Conservation (phyloP, 2,888 invertebrate genomes). For the Tetropium fuscum region DNA sequence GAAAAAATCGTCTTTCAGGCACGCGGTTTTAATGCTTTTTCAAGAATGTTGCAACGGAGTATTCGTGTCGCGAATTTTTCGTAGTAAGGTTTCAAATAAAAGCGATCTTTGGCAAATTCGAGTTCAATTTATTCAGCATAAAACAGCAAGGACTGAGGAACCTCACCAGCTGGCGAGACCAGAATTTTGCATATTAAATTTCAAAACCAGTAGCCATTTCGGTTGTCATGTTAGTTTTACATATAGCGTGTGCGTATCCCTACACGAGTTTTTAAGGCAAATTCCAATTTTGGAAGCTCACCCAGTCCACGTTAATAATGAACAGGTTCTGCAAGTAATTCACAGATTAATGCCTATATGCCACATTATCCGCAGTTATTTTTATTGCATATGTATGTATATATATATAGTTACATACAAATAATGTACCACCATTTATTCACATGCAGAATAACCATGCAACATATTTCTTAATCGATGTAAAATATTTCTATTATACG, state of each 20-base stretch:
- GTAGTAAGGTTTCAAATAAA: background rate
- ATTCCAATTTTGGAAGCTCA: conserved; percentile 14
- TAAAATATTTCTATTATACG: too few species aligned
- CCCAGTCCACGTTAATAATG: background rate
- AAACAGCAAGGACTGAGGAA: conserved; percentile 1
- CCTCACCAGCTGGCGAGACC: conserved; percentile 9
- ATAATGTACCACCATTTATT: too few species aligned
- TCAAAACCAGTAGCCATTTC: conserved; percentile 45
- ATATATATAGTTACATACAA: background rate
- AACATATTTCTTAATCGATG: too few species aligned
- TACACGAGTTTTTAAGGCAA: conserved; percentile 5
- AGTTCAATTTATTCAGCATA: conserved; percentile 6
- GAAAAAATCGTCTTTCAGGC: too few species aligned
- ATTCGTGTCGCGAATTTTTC: background rate
- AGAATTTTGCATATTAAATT: conserved; percentile 31
- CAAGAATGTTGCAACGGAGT: too few species aligned
- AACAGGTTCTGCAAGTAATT: conserved; percentile 5
- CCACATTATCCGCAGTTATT: conserved; percentile 1
- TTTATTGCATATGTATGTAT: background rate
- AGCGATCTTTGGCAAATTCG: conserved; percentile 3
- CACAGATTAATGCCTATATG: background rate
- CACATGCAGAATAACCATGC: too few species aligned
- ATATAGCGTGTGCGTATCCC: background rate
- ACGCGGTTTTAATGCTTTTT: too few species aligned
- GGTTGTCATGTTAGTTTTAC: conserved; percentile 24